Base-by-base conservation (phyloP, 2,113 vertebrate genomes). In the Elgaria multicarinata region DNA sequence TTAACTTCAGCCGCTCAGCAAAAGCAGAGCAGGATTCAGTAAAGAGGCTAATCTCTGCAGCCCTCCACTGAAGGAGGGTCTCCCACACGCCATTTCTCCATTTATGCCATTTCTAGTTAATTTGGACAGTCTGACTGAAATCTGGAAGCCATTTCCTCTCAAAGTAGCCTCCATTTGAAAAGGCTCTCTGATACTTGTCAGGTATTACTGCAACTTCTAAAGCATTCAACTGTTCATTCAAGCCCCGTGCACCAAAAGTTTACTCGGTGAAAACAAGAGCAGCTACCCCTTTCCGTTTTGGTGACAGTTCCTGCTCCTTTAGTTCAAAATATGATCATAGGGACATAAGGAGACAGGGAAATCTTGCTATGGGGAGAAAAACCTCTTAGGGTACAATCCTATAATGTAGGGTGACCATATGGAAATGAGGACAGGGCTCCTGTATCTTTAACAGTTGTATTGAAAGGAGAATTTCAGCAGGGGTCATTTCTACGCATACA, bases 31-130 rank as follows among this genome's bases (percentile, higher is more conserved):
- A 74, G 31, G 44, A 90, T 93, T 89, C 67, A 24, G 13, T 66
- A 6, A 67, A 87, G 83, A 82, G 81, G 91, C 46, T 89, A 75
- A 93, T 89, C 92, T 86, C 64, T 91, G 78, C 91, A 95, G 91
- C 42, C 16, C 39, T 88, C 50, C 62, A 50, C 46, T 93, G 76
- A 85, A 93, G 77, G 16, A 87, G 79, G n/a, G 13, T 0, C 58
- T 26, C 33, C 79, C 58, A 31, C 12, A 3, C 2, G 7, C 42
- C 26, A 46, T 46, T 76, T 22, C 18, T 33, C 74, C 33, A 67
- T 53, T 78, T 44, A 69, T 39, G n/a, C 82, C 16, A 31, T 50
- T 46, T 18, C 72, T 77, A 3, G 20, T 83, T 76, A 76, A 77
- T 84, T 78, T 55, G 46, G 46, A 89, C 33, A 42, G 16, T 58